Evolutionary conservation across 2,888 invertebrate genomes (phyloP), one percentile per base, ranked within the genome.

Genomic region (Steromphala cineraria): DNA sequence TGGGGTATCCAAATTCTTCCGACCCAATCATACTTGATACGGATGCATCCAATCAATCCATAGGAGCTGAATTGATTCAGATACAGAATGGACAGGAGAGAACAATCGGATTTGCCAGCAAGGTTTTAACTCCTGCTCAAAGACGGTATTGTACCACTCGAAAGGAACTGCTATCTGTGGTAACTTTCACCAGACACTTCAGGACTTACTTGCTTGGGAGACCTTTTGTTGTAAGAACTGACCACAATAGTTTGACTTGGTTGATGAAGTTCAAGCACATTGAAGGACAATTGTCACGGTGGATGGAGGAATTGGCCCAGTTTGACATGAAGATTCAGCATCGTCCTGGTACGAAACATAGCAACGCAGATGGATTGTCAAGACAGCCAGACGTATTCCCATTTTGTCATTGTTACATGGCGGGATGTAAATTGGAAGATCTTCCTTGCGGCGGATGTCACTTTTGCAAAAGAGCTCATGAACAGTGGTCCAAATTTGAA

Each of bases 41-140:
- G n/a, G n/a, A n/a, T n/a, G n/a, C n/a, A n/a, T n/a, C n/a, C n/a
- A n/a, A n/a, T n/a, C n/a, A n/a, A n/a, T n/a, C n/a, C n/a, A n/a
- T n/a, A n/a, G n/a, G n/a, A n/a, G n/a, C n/a, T n/a, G n/a, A n/a
- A n/a, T 19, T 85, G 21, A 46, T 55, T 21, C 85, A 86, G 31
- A 52, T 82, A 5, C 83, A 82, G 40, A 21, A 80, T 13, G 83
- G 79, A 0, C 13, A 21, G 19, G 79, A 79, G 53, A 53, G 53
- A 36, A 82, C 85, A 8, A 82, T 85, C 53, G 67, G 76, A 4
- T 85, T 82, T 55, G 78, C 67, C n/a, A 75, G 75, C 46, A 74
- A 55, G 19, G 21, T 4, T 36, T 86, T 10, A 53, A 78, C 3
- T 31, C 24, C 19, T n/a, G 79, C 75, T 19, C 82, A 86, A 31